Evolutionary conservation across 2,113 vertebrate genomes (phyloP).

Genomic region (Desmodus rotundus): DNA sequence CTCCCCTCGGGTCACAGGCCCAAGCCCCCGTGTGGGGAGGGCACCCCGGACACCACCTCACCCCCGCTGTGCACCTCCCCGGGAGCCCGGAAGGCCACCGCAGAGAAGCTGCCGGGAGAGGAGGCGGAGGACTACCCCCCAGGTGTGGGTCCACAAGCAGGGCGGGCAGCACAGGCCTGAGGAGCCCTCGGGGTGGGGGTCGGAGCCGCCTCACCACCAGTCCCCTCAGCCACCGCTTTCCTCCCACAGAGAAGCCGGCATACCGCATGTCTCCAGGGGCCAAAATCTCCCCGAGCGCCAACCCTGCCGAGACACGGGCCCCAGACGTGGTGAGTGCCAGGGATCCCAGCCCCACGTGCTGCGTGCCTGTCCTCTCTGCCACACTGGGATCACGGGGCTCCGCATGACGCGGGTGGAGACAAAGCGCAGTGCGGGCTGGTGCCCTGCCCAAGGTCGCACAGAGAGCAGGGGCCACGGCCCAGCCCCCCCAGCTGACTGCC

Average conservation of each 20-base stretch:
- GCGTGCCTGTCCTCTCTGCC: neutral
- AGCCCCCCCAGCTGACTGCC: neutral
- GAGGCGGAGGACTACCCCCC: conserved; percentile 29
- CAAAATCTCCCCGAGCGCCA: conserved; percentile 61
- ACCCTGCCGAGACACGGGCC: conserved; percentile 66
- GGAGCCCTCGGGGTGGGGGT: rapidly evolving
- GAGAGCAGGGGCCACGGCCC: neutral
- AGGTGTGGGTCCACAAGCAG: rapidly evolving
- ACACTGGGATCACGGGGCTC: neutral
- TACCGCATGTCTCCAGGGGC: conserved; percentile 66
- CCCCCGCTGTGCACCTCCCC: conserved; percentile 68
- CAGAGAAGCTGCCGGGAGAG: conserved; percentile 54
- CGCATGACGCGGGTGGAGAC: rapidly evolving
- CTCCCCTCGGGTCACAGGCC: conserved; percentile 66
- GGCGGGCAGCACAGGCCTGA: rapidly evolving
- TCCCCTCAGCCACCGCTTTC: neutral
- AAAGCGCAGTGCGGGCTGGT: neutral
- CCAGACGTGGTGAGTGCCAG: conserved; percentile 74
- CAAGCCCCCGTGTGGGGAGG: conserved; percentile 65
- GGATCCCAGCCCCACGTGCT: neutral
- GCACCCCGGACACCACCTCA: conserved; percentile 43
- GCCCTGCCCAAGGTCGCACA: neutral
- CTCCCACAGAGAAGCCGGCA: conserved; percentile 66
- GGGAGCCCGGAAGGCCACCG: neutral
- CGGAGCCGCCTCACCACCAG: neutral